Percentiles rank a stretch among this genome's conserved stretches.
Evolutionary conservation across 1,140 invertebrate genomes (phyloP).

Genomic region (Pseudachorutes palmiensis): DNA sequence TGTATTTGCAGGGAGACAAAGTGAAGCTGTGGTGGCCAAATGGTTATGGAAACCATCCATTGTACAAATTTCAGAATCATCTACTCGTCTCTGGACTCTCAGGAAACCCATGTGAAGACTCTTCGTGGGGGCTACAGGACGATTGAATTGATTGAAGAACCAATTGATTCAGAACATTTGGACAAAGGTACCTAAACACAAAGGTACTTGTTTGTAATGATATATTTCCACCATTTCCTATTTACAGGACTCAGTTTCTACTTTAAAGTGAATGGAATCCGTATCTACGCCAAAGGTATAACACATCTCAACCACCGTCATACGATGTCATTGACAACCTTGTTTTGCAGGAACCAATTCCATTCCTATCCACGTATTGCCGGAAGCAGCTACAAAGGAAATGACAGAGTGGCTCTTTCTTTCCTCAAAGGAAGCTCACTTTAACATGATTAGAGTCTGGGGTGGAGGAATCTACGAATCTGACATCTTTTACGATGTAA

Average conservation of each 20-base stretch:
- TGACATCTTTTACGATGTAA: conserved; percentile 78
- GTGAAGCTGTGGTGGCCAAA: conserved; percentile 42
- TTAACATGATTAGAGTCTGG: conserved; percentile 95
- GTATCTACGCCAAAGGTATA: conserved; percentile 86
- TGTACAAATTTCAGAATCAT: conserved; percentile 63
- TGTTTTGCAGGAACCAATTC: conserved; percentile 61
- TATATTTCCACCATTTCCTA: not conserved
- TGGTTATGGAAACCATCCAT: conserved; percentile 48
- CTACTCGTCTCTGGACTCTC: conserved; percentile 41
- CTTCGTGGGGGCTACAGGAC: conserved; percentile 75
- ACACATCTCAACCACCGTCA: not conserved
- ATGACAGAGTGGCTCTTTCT: conserved; percentile 52
- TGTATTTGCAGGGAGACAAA: conserved; percentile 24
- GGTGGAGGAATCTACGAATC: conserved; percentile 93
- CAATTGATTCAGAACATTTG: conserved; percentile 44
- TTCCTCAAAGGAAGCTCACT: conserved; percentile 68
- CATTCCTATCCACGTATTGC: conserved; percentile 83
- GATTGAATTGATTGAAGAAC: conserved; percentile 65
- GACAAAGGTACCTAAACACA: conserved; percentile 14
- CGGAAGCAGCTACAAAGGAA: conserved; percentile 57
- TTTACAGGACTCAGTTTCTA: conserved; percentile 69
- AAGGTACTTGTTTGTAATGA: not conserved
- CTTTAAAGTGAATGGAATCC: conserved; percentile 74
- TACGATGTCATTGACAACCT: too few relatives aligned
- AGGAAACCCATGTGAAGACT: conserved; percentile 43